These are phyloP conservation scores for Hippoglossus stenolepis DNA, from an alignment of 2,113 vertebrate genomes.

Conservation along the genomic window DNA sequence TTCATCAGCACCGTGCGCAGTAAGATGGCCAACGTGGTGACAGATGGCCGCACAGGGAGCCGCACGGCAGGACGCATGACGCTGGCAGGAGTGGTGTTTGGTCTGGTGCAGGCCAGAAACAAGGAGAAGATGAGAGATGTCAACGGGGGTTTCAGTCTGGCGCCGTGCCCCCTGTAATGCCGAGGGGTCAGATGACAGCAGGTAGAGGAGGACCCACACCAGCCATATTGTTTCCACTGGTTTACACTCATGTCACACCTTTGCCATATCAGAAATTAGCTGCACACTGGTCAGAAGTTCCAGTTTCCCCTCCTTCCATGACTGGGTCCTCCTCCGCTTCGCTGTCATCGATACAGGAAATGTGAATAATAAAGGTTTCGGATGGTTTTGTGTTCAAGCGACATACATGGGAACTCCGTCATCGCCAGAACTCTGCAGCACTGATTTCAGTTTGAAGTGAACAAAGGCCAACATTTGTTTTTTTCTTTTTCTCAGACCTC, in stretches of 20 bases:
- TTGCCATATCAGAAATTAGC: slow-evolving; percentile 25
- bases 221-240: slow-evolving; percentile 3
- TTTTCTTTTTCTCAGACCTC: slow-evolving; percentile 10
- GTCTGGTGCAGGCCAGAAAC: slow-evolving; percentile 92
- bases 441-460: slow-evolving; percentile 21
- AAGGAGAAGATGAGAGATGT: slow-evolving; percentile 92
- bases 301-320: not conserved
- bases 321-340: slow-evolving; percentile 2
- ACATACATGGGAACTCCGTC: not conserved
- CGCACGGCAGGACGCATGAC: slow-evolving; percentile 88
- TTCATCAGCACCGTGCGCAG: slow-evolving; percentile 91
- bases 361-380: not conserved
- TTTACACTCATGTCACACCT: slow-evolving; percentile 24
- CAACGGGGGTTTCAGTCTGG: slow-evolving; percentile 64
- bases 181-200: slow-evolving; percentile 21
- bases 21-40: slow-evolving; percentile 73
- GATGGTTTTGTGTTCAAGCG: not conserved
- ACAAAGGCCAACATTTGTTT: slow-evolving; percentile 34
- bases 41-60: slow-evolving; percentile 65
- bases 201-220: not conserved
- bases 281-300: slow-evolving; percentile 5
- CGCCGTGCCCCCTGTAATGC: slow-evolving; percentile 35
- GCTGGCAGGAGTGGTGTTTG: slow-evolving; percentile 90
- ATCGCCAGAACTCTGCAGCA: not conserved
- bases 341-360: not conserved